Base-by-base conservation (phyloP, 2,797 vertebrate genomes). In the Notoglanidium macrostoma region DNA sequence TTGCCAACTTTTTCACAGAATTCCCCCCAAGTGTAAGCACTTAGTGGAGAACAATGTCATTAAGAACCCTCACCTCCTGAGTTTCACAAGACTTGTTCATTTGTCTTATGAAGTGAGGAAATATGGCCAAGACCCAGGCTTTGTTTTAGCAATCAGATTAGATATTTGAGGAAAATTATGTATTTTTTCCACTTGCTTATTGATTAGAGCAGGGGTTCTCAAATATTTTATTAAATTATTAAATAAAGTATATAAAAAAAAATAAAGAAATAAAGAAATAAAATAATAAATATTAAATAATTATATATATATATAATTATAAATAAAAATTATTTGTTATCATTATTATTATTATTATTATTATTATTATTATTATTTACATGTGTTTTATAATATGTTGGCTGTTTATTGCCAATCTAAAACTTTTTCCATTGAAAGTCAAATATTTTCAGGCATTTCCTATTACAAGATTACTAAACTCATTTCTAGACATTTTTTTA, bases 121-220 rank as follows among this genome's bases (percentile, higher is more conserved):
- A 85, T n/a, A 35, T 0, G 57, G 29, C 40, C 40, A 65, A 74
- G 7, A 61, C 26, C 7, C 1, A 46, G 40, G 15, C 32, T 74
- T 44, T 72, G 67, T 40, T 57, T 84, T 63, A 46, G 23, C 32
- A 73, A 73, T 46, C 82, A 70, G 54, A 73, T 11, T 59, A 46
- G 68, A n/a, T 23, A 8, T 26, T 26, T 55, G 32, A 12, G 8
- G 46, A 78, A 78, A 68, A 86, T 63, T 46, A 5, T 46, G 7
- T 44, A 51, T 86, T 29, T 32, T 35, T 55, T 17, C 23, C 23
- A 12, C 32, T 84, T 70, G 12, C 19, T 72, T 35, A 57, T 44
- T 84, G 61, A 83, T 32, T 65, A 32, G 26, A 68, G 4, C 12
- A 49, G 61, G 14, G 61, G 15, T 67, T 83, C 35, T 14, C 49